These are phyloP conservation scores for Leptinotarsa haldemani DNA, from an alignment of 2,888 invertebrate species.

Conservation along the genomic window DNA sequence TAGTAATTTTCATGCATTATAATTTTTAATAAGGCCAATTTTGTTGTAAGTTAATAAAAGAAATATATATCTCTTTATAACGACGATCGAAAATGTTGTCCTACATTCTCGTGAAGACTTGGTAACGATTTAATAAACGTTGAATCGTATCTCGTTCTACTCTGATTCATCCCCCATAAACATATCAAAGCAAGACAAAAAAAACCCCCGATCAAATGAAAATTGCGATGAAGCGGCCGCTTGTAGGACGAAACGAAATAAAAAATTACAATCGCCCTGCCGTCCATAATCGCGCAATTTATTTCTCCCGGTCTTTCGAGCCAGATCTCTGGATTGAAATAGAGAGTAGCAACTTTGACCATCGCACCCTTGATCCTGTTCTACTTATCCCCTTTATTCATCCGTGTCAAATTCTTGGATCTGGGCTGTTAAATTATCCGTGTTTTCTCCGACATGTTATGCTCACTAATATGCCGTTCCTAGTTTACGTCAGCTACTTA, in stretches of 20 bases:
- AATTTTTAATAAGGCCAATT: too few relatives aligned
- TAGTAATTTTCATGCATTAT: too few relatives aligned
- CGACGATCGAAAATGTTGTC: conserved; percentile 14
- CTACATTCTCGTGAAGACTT: conserved; percentile 15
- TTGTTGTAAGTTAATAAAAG: too few relatives aligned
- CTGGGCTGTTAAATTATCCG: conserved; percentile 48
- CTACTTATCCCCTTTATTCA: conserved; percentile 60
- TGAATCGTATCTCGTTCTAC: conserved; percentile 10
- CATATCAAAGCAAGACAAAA: conserved; percentile 22
- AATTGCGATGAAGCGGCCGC: conserved; percentile 31
- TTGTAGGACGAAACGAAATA: conserved; percentile 45
- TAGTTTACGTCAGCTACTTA: conserved; percentile 41
- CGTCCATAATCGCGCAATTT: conserved; percentile 59
- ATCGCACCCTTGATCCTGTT: conserved; percentile 55
- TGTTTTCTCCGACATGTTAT: conserved; percentile 49
- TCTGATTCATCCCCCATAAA: conserved; percentile 29
- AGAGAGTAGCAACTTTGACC: conserved; percentile 59
- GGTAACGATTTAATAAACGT: conserved; percentile 25
- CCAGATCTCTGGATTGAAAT: conserved; percentile 56
- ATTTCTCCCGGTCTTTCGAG: conserved; percentile 51
- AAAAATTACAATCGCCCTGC: conserved; percentile 57
- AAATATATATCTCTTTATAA: neutral
- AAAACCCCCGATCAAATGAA: conserved; percentile 29
- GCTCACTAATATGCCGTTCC: conserved; percentile 40
- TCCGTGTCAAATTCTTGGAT: conserved; percentile 57